Evolutionary conservation across 2,113 vertebrate species (phyloP), one percentile per base, ranked within the genome.

Genomic region (Paratilapia polleni): DNA sequence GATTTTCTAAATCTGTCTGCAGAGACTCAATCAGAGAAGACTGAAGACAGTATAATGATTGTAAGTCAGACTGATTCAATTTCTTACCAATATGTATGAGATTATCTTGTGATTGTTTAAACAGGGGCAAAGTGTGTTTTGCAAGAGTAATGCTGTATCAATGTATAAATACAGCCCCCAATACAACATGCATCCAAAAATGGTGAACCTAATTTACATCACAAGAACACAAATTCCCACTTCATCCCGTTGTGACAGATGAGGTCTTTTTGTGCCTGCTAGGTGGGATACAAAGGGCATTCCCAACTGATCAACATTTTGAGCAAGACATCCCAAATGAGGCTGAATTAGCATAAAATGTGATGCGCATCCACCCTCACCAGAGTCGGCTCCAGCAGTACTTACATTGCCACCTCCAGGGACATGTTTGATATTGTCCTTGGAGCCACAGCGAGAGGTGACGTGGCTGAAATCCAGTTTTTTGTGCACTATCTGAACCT

Each of bases 381-480:
- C 82, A 86, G 85, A 89, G 83, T 79, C 75, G 76, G 87, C 74
- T 81, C 82, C 68, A 89, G 89, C 91, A 88, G 89, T 97, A 98
- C 98, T 98, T 97, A 99, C 98, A 95, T 99, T 99, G 94, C 98
- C 98, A 96, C 98, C 98, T 96, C 98, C 98, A 95, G 98, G 98
- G 96, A 99, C 97, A 97, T 99, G 98, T 97, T 99, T 99, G 96
- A 99, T 99, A 97, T 99, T 99, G 97, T 99, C 98, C 96, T 99
- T 99, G 96, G 98, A 99, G 94, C 98, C 98, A 97, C 98, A 99
- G 97, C 99, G 98, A 94, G 98, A 99, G 90, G 99, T 99, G 96
- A 99, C 92, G 91, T 99, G 98, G 96, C 98, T 99, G 97, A 99
- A 99, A 97, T 97, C 99, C 95, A 97, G 94, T 95, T 99, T 99